These are phyloP conservation scores for Chaetodon trifasciatus DNA, from an alignment of 2,797 vertebrate genomes.

Conservation along the genomic window DNA sequence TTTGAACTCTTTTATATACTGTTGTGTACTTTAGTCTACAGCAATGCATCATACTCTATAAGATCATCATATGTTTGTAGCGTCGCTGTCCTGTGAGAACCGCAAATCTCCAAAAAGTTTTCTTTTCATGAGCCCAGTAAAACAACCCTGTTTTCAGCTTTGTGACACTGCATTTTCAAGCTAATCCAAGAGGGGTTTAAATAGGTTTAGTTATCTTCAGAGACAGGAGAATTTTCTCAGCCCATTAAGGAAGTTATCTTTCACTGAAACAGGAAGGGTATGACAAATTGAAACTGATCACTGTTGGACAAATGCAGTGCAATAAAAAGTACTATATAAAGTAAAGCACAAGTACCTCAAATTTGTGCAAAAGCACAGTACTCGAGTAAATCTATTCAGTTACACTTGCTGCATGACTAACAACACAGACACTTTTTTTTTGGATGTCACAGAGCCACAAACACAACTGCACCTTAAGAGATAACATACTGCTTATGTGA, in stretches of 20 bases:
- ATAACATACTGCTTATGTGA: not conserved
- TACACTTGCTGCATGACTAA: too few species aligned
- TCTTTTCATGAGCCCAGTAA: not conserved
- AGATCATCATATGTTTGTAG: too few species aligned
- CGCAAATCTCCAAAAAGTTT: too few species aligned
- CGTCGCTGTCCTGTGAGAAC: too few species aligned
- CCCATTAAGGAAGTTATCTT: not conserved
- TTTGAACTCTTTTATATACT: too few species aligned
- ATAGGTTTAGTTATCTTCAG: not conserved
- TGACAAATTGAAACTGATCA: not conserved
- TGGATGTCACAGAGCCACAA: not conserved
- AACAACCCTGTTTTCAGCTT: too few species aligned
- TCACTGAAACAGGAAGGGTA: not conserved
- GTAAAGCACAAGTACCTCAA: not conserved
- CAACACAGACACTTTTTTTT: not conserved
- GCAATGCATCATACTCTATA: too few species aligned
- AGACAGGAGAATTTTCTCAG: not conserved
- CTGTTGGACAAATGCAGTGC: not conserved
- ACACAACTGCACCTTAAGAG: not conserved
- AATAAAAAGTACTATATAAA: not conserved
- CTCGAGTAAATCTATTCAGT: not conserved
- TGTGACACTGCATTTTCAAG: not conserved
- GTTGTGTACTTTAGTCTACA: too few species aligned
- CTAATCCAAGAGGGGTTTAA: not conserved
- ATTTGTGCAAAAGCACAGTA: not conserved